Percentiles rank a stretch among this genome's conserved stretches.
Evolutionary conservation across 2,797 vertebrate genomes (phyloP).

Genomic region (Triplophysa yarkandensis): DNA sequence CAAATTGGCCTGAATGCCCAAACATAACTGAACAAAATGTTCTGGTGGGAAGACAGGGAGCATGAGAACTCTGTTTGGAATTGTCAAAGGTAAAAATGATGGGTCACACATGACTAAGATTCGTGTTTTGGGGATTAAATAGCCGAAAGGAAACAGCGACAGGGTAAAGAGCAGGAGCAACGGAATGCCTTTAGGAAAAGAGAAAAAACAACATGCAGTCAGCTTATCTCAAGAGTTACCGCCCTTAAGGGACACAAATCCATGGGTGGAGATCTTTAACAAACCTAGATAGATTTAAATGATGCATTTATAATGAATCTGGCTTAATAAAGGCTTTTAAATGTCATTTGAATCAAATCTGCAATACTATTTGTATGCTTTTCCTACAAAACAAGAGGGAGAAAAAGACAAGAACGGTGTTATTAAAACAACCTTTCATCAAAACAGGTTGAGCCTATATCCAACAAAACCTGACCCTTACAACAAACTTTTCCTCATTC

Average conservation of each 20-base stretch:
- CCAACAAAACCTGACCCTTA: conserved; percentile 12
- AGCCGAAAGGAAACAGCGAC: conserved; percentile 56
- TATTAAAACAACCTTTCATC: conserved; percentile 21
- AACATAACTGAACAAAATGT: background rate
- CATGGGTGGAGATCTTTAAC: conserved; percentile 65
- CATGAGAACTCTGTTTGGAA: conserved; percentile 34
- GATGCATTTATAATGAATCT: conserved; percentile 32
- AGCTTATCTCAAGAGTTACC: conserved; percentile 65
- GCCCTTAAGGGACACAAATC: conserved; percentile 72
- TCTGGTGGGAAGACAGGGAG: background rate
- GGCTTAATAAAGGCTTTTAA: conserved; percentile 9
- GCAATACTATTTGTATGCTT: no score
- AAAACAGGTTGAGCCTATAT: conserved; percentile 31
- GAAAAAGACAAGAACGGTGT: background rate
- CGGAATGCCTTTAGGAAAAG: conserved; percentile 48
- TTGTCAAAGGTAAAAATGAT: conserved; percentile 1
- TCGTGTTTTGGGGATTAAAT: conserved; percentile 25
- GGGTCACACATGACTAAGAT: background rate
- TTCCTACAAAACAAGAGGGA: no score
- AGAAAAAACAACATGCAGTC: conserved; percentile 65
- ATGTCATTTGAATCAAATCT: background rate
- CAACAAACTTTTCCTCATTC: conserved; percentile 60
- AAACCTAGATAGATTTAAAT: conserved; percentile 58
- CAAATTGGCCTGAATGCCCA: background rate
- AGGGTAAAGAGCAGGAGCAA: conserved; percentile 51